Evolutionary conservation across 2,888 invertebrate genomes (phyloP).

Genomic region (Polydesmus complanatus): DNA sequence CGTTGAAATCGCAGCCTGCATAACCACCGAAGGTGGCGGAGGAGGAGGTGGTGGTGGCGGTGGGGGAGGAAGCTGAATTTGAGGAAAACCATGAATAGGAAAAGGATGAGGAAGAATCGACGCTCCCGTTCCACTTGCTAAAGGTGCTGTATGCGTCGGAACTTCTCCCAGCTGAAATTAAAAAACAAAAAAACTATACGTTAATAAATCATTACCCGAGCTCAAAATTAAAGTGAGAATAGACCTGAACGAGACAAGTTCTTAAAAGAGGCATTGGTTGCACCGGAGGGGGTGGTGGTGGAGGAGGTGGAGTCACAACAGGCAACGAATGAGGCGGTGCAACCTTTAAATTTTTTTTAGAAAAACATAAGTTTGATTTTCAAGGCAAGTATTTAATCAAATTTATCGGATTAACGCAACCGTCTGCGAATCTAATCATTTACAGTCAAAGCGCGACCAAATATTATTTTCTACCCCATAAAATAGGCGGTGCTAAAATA

Average conservation of each 20-base stretch:
- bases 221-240: background rate
- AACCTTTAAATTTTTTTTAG: background rate
- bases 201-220: too few relatives aligned
- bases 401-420: background rate
- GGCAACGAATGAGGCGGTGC: background rate
- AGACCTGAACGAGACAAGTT: background rate
- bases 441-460: background rate
- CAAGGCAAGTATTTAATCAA: background rate
- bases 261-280: background rate
- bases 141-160: background rate
- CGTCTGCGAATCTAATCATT: background rate
- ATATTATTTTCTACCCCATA: too few relatives aligned
- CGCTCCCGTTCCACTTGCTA: background rate
- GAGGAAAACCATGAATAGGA: slow-evolving; percentile 1
- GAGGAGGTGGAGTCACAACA: background rate
- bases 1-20: background rate
- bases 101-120: background rate
- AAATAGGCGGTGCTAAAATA: too few relatives aligned
- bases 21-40: slow-evolving; percentile 2
- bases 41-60: slow-evolving; percentile 10
- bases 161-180: background rate
- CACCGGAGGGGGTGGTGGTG: slow-evolving; percentile 10
- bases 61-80: slow-evolving; percentile 3
- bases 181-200: background rate
- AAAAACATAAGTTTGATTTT: too few relatives aligned